These are phyloP conservation scores for Zygothrica quintamaculata DNA, from an alignment of 2,888 invertebrate genomes.

Conservation along the genomic window DNA sequence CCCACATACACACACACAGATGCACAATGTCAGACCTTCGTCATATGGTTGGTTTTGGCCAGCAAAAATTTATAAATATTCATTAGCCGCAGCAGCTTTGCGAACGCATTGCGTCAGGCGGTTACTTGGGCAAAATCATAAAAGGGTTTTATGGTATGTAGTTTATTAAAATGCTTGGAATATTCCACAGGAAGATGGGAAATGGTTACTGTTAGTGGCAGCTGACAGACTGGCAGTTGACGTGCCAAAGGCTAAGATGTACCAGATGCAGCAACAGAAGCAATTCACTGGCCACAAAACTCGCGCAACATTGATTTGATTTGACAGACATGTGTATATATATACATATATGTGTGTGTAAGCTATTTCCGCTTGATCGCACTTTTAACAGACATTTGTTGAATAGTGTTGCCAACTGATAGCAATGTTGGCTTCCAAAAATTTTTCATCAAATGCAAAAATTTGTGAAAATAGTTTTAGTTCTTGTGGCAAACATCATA, in stretches of 20 bases:
- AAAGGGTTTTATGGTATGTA: conserved; percentile 33
- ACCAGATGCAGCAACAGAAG: neutral
- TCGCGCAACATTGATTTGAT: conserved; percentile 39
- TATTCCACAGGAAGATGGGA: conserved; percentile 41
- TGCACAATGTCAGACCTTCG: neutral
- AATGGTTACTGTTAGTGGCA: conserved; percentile 7
- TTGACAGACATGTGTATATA: conserved; percentile 18
- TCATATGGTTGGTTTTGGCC: conserved; percentile 15
- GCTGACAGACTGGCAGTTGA: conserved; percentile 31
- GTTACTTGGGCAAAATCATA: too few relatives aligned
- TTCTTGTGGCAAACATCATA: conserved; percentile 22
- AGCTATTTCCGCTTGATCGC: conserved; percentile 57
- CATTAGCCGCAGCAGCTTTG: conserved; percentile 62
- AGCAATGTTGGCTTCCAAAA: too few relatives aligned
- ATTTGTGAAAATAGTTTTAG: conserved; percentile 37
- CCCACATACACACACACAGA: conserved; percentile 4
- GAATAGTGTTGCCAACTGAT: conserved; percentile 24
- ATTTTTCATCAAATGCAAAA: too few relatives aligned
- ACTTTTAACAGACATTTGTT: conserved; percentile 15
- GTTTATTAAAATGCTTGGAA: conserved; percentile 67
- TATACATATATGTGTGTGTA: neutral
- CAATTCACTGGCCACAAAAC: conserved; percentile 15
- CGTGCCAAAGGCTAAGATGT: conserved; percentile 4
- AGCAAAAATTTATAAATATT: conserved; percentile 64
- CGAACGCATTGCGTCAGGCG: conserved; percentile 32